Evolutionary conservation across 2,797 vertebrate species (phyloP), one percentile per base, ranked within the genome.

Genomic region (Morus bassanus): DNA sequence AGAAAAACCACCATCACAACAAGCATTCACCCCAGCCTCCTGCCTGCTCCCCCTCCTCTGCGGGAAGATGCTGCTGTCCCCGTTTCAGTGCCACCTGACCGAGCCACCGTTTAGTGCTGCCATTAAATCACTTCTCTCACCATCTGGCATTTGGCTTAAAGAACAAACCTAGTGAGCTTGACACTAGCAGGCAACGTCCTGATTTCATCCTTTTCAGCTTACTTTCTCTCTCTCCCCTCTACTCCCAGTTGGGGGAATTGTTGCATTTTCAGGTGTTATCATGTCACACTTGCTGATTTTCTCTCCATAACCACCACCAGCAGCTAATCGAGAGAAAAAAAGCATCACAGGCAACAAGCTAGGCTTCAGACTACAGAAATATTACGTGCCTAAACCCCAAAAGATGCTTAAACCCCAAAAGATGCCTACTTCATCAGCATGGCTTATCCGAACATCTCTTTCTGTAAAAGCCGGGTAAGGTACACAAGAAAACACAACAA

Each of bases 1-100:
- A 69, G 23, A 31, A n/a, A 57, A 65, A 18, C 24, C 31, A 50
- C 16, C 69, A 63, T 9, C 45, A 21, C 45, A 46, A 46, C 35
- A 13, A 63, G n/a, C 10, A 33, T 11, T 63, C 46, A 37, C 23
- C 11, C 10, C 0, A 0, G 25, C 15, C 41, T 65, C 48, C 70
- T 43, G 37, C 28, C 83, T n/a, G 50, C n/a, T 39, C 21, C 41
- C 70, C 61, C 48, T 85, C 78, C 59, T 86, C 64, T 25, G 39
- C 33, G n/a, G 45, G 60, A 74, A 15, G 70, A 33, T 53, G 86
- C 74, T 54, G 51, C 53, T 23, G 10, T 35, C 70, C 48, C 43
- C 43, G 48, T 39, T 75, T 39, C 56, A 33, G 65, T 25, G 53
- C 12, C 61, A 59, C n/a, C 67, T 6, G 25, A 28, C 59, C 1